These are phyloP conservation scores for Eurypyga helias DNA, from an alignment of 2,113 vertebrate species.

Conservation along the genomic window DNA sequence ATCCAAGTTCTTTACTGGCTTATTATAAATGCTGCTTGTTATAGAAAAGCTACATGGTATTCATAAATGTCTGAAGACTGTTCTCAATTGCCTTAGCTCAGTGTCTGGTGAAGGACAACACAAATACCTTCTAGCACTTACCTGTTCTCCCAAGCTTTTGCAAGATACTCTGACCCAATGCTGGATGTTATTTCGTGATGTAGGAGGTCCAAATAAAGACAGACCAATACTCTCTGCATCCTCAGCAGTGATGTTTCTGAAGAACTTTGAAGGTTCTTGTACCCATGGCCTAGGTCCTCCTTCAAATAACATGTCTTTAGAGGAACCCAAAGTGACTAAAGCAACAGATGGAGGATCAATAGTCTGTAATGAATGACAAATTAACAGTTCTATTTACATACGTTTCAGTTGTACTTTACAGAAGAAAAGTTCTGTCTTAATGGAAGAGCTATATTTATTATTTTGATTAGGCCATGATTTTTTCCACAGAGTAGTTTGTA, in stretches of 20 bases:
- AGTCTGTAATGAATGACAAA: slow-evolving; percentile 69
- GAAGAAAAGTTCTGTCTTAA: background rate
- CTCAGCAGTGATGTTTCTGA: slow-evolving; percentile 83
- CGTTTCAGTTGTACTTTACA: background rate
- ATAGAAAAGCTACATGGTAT: background rate
- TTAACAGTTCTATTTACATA: background rate
- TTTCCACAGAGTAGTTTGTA: background rate
- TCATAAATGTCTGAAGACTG: background rate
- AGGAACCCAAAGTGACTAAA: slow-evolving; percentile 93
- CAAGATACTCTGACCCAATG: slow-evolving; percentile 88
- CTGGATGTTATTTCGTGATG: slow-evolving; percentile 81
- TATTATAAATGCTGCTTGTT: background rate
- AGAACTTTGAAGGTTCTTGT: slow-evolving; percentile 94
- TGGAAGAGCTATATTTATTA: background rate
- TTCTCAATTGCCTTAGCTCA: background rate
- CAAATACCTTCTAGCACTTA: slow-evolving; percentile 40
- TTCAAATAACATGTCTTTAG: slow-evolving; percentile 93
- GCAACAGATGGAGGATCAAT: slow-evolving; percentile 87
- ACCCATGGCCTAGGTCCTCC: slow-evolving; percentile 93
- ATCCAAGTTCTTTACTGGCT: background rate
- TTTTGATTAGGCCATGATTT: background rate
- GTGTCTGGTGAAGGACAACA: background rate
- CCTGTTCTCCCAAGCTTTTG: slow-evolving; percentile 89
- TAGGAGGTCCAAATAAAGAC: slow-evolving; percentile 71
- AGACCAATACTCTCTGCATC: slow-evolving; percentile 75